Evolutionary conservation across 2,888 invertebrate species (phyloP).

Genomic region (Steinernema carpocapsae): DNA sequence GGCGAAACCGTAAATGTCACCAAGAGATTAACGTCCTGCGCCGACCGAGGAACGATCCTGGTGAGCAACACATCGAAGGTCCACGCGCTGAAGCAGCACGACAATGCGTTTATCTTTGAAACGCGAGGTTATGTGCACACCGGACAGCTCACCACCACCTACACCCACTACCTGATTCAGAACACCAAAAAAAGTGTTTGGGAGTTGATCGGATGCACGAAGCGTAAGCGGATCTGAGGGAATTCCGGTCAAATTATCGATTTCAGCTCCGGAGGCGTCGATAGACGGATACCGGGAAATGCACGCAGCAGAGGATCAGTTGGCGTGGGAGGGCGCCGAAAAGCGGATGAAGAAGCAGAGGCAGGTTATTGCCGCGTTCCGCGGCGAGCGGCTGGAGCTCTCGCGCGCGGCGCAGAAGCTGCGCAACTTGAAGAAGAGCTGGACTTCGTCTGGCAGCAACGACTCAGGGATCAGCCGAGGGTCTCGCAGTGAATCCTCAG

Average conservation of each 20-base stretch:
- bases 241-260: not conserved
- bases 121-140: slow-evolving; percentile 58
- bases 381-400: slow-evolving; percentile 18
- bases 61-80: slow-evolving; percentile 60
- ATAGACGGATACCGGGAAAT: slow-evolving; percentile 13
- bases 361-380: slow-evolving; percentile 20
- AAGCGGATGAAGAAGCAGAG: slow-evolving; percentile 8
- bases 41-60: slow-evolving; percentile 54
- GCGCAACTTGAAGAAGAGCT: slow-evolving; percentile 24
- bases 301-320: slow-evolving; percentile 20
- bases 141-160: slow-evolving; percentile 46
- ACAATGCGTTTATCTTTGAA: slow-evolving; percentile 58
- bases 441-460: slow-evolving; percentile 23
- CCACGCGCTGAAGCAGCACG: slow-evolving; percentile 40
- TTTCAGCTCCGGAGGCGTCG: slow-evolving; percentile 25
- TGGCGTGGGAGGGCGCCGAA: slow-evolving; percentile 20
- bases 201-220: slow-evolving; percentile 55
- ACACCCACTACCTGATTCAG: slow-evolving; percentile 61
- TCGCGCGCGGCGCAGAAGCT: slow-evolving; percentile 8
- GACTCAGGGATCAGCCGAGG: slow-evolving; percentile 25
- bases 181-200: slow-evolving; percentile 62
- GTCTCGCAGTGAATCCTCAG: not conserved
- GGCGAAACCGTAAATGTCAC: slow-evolving; percentile 60
- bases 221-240: slow-evolving; percentile 43
- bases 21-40: slow-evolving; percentile 46